Base-by-base conservation (phyloP, 1,140 invertebrate species). In the Brachionus sp. region DNA sequence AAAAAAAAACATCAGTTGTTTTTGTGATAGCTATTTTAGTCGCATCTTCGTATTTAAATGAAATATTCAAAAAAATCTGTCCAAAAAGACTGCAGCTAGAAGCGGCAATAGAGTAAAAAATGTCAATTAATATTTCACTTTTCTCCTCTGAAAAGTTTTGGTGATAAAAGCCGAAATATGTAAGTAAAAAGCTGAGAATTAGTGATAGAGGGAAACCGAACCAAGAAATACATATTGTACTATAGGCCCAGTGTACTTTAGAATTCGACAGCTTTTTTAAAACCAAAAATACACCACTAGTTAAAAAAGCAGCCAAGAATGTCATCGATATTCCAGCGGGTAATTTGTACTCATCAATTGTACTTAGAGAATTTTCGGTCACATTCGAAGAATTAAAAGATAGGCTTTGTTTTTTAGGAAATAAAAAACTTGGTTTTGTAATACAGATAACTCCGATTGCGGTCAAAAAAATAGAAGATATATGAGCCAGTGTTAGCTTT, bases 1-100 rank as follows among this genome's bases (percentile, higher is more conserved):
- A 62, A 44, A 80, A 80, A 25, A 80, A 80, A 42, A 80, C 77
- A 25, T 80, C 77, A 29, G 57, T 62, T 23, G 77, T 80, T 35
- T 80, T 80, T 0, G 77, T 80, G 9, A 80, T 80, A 2, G 77
- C 77, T 13, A 80, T 62, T 80, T 80, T 80, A 16, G 77, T 80
- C 0, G 77, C 77, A 44, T 80, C 77, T 80, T 80, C 77, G 23
- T 62, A 57, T 80, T 80, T 57, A 16, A 80, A 66, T 3, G 77
- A 39, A 25, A 62, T 29, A 33, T 80, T 80, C 25, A 80, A 39
- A 23, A 80, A 62, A 35, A 80, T 80, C 39, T 62, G 77, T 23
- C 77, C 77, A 7, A 62, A 39, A 4, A 80, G 23, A 33, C 77
- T 80, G 3, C 29, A 42, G n/a, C 35, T 16, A 19, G 46, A 39